phyloP scores from a whole-genome alignment of 2,113 vertebrate genomes.

The Etia nguti region DNA sequence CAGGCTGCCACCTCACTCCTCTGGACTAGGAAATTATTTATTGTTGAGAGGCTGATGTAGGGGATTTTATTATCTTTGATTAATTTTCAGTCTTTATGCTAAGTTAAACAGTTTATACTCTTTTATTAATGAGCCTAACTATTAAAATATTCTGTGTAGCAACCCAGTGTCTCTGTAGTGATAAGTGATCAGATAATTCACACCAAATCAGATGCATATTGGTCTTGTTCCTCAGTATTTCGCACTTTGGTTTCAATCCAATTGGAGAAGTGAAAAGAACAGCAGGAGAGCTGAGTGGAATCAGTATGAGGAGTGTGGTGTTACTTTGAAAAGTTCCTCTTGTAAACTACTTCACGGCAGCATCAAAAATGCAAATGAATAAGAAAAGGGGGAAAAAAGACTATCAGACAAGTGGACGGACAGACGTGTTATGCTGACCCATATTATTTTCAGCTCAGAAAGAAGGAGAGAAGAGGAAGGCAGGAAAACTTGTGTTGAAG shows the following conservation, averaged over 20 bases:
- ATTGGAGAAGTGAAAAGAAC: conserved; percentile 18
- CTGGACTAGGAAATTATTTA: not conserved
- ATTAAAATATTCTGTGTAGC: not conserved
- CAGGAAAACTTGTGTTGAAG: conserved; percentile 31
- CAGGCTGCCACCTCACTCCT: not conserved
- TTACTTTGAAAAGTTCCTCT: conserved; percentile 33
- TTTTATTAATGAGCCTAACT: not conserved
- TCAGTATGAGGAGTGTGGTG: not conserved
- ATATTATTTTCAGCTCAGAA: conserved; percentile 21
- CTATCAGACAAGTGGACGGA: conserved; percentile 14
- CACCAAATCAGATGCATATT: not conserved
- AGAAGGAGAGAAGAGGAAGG: conserved; percentile 34
- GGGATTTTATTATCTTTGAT: not conserved
- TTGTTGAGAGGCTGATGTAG: not conserved
- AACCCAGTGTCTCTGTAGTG: not conserved
- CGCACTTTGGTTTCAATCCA: conserved; percentile 4
- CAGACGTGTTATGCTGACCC: conserved; percentile 40
- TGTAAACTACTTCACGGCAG: not conserved
- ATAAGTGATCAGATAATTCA: not conserved
- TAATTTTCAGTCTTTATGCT: not conserved
- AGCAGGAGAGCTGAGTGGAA: conserved; percentile 12
- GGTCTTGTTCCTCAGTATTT: conserved; percentile 6
- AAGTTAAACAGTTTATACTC: not conserved
- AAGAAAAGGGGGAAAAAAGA: not conserved
- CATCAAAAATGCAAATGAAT: conserved; percentile 11